phyloP scores from a whole-genome alignment of 2,113 vertebrate genomes.

The Camelus bactrianus region DNA sequence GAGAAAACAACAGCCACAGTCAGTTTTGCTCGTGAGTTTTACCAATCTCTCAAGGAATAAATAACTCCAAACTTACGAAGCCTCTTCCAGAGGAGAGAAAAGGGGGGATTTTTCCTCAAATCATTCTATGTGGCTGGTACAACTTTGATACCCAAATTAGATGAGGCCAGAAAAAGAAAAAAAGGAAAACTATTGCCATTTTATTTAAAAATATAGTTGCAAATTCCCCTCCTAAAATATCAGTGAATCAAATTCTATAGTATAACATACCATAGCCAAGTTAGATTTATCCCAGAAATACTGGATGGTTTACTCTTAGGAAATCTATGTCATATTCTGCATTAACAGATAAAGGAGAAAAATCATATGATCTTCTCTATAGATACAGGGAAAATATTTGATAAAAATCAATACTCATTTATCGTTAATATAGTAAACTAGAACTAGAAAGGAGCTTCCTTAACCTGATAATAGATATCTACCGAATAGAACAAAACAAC shows the following conservation, averaged over 20 bases:
- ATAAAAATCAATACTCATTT: neutral
- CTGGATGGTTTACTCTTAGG: neutral
- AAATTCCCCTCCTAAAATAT: neutral
- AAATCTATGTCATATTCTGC: neutral
- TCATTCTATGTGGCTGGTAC: neutral
- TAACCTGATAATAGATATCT: neutral
- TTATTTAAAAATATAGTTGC: neutral
- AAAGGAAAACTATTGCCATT: neutral
- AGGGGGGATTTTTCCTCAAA: neutral
- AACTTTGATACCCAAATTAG: slow-evolving; percentile 7
- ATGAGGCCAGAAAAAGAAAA: neutral
- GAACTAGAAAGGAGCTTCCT: neutral
- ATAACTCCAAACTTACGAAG: neutral
- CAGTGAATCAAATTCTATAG: neutral
- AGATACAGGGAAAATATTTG: neutral
- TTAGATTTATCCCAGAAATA: neutral
- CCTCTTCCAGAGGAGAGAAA: neutral
- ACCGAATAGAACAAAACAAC: too few species aligned
- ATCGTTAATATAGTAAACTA: neutral
- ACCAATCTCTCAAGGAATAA: neutral
- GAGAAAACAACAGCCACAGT: neutral
- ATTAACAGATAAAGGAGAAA: neutral
- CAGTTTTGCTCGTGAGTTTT: neutral
- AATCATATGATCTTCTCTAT: neutral
- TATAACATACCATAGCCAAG: neutral